A percentile compares a stretch with the other conserved stretches of the same genome.
phyloP scores from a whole-genome alignment of 1,140 invertebrate genomes.

The Lycorma delicatula region DNA sequence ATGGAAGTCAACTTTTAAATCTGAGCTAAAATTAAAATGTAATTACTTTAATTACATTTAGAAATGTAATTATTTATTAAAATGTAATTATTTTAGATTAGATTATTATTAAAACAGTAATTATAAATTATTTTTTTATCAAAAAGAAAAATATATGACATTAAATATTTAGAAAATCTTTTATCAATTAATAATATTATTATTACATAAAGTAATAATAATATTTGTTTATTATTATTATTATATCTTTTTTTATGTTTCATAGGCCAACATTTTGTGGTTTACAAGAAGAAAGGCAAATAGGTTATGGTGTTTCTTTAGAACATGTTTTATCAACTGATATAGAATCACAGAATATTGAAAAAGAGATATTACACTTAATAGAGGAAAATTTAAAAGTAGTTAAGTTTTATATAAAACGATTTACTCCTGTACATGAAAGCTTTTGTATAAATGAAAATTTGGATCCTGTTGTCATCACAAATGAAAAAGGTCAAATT shows the following conservation, averaged over 20 bases:
- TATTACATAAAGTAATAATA: no score
- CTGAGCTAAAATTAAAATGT: no score
- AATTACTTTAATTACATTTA: no score
- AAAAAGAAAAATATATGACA: no score
- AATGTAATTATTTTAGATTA: no score
- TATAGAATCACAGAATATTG: slow-evolving; percentile 44
- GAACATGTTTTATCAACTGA: slow-evolving; percentile 55
- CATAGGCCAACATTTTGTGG: slow-evolving; percentile 65
- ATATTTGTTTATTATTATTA: no score
- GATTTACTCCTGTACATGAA: slow-evolving; percentile 53
- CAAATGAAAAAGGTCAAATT: slow-evolving; percentile 40
- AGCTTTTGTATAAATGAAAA: slow-evolving; percentile 62
- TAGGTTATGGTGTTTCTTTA: slow-evolving; percentile 53
- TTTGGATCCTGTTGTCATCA: slow-evolving; percentile 45
- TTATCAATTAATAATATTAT: no score
- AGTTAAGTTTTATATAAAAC: slow-evolving; percentile 50
- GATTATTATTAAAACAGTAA: no score
- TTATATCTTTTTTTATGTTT: slow-evolving; percentile 35
- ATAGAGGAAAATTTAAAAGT: slow-evolving; percentile 50
- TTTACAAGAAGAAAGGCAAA: slow-evolving; percentile 56
- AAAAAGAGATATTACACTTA: slow-evolving; percentile 42
- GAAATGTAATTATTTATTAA: no score
- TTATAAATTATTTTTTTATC: no score
- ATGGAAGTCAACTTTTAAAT: no score
- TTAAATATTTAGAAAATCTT: no score